Conservation (phyloP, 1,140 invertebrate genomes). For the Glossosoma conforme region DNA sequence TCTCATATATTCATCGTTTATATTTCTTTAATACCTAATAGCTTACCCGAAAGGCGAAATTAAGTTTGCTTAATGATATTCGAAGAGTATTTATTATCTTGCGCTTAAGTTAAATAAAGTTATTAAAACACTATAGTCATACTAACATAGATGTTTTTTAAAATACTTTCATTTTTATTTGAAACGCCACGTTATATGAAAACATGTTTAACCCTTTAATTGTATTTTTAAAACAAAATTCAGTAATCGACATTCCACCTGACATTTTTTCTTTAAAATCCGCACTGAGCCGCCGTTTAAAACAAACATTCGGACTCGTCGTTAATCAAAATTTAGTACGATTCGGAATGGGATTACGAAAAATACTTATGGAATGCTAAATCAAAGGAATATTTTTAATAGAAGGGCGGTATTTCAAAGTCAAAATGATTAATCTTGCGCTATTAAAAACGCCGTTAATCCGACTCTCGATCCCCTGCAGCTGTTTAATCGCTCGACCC, state of each 20-base stretch:
- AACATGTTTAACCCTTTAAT: too few species aligned
- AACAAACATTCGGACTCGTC: conserved; percentile 10
- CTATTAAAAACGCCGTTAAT: neutral
- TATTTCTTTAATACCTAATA: too few species aligned
- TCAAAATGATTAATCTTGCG: conserved; percentile 1
- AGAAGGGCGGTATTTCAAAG: too few species aligned
- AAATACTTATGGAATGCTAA: neutral
- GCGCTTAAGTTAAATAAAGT: too few species aligned
- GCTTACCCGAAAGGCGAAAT: too few species aligned
- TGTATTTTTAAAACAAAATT: neutral
- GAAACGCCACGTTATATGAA: neutral
- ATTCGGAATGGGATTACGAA: neutral
- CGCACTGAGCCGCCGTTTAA: neutral
- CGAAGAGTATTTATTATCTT: too few species aligned
- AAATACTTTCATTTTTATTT: neutral
- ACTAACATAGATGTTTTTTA: too few species aligned
- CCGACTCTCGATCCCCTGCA: neutral
- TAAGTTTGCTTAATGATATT: too few species aligned
- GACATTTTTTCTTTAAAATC: neutral
- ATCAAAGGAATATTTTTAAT: conserved; percentile 1
- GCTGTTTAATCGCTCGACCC: neutral
- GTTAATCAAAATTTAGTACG: conserved; percentile 20
- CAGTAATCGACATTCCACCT: conserved; percentile 1
- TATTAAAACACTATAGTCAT: too few species aligned
- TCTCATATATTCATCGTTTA: too few species aligned